Conservation (phyloP, 2,888 invertebrate genomes). For the Ochropleura leucogaster region DNA sequence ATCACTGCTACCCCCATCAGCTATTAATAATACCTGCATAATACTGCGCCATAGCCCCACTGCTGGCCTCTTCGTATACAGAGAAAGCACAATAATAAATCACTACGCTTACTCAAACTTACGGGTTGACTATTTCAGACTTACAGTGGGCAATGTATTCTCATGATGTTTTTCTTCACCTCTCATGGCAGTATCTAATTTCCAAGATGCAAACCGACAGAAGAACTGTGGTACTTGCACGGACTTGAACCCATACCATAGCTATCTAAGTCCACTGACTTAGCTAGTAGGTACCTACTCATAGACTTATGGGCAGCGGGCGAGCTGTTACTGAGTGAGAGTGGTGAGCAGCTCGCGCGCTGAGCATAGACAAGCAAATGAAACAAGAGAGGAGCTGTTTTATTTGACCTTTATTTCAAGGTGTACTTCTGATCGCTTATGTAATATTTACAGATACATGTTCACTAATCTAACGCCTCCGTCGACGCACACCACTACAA, state of each 20-base stretch:
- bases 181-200: neutral
- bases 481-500: conserved; percentile 58
- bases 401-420: conserved; percentile 77
- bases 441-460: conserved; percentile 80
- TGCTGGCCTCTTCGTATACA: neutral
- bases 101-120: neutral
- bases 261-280: too few relatives aligned
- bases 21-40: neutral
- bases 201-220: neutral
- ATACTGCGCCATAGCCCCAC: neutral
- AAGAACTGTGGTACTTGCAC: neutral
- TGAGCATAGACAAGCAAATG: conserved; percentile 1
- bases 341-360: neutral
- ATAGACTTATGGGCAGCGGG: too few relatives aligned
- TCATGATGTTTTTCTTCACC: neutral
- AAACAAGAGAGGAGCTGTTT: conserved; percentile 50
- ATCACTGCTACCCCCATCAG: neutral
- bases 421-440: conserved; percentile 75
- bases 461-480: conserved; percentile 58
- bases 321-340: too few relatives aligned
- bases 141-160: neutral
- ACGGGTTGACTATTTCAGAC: neutral
- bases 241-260: neutral
- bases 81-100: neutral
- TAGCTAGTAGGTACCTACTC: too few relatives aligned